Base-by-base conservation (phyloP, 2,113 vertebrate genomes). In the Ophthalmolycus amberensis region DNA sequence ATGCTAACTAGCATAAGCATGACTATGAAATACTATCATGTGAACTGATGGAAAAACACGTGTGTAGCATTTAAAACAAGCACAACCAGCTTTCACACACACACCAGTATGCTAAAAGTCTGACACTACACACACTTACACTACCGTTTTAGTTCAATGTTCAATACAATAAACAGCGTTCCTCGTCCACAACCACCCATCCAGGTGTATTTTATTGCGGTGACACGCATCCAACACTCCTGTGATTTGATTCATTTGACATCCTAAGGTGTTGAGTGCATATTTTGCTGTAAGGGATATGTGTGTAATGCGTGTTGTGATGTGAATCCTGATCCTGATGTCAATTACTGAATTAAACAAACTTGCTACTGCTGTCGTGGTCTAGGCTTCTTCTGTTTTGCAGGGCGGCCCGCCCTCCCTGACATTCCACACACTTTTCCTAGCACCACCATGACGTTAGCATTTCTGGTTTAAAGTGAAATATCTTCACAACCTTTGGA, bases 311-410 rank as follows among this genome's bases (percentile, higher is more conserved):
- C 86, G 82, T 91, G 84, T 88, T 83, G 66, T 93, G 85, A 83
- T 82, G 72, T 91, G 82, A 90, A 79, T 79, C 75, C 75, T 80
- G 69, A 82, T 69, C 73, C 68, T 86, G 64, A 81, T 63, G 32
- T 46, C n/a, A 71, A 63, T 80, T 80, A 48, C 75, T 80, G 63
- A 83, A 94, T 89, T 88, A 92, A 94, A 93, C 59, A 59, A 70
- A 85, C 69, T 79, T 91, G 83, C 76, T 84, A 79, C 74, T 91
- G 67, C 60, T 25, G 60, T 16, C 0, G 0, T 32, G 20, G 25
- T 63, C 34, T 75, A 27, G 4, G 0, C 4, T 40, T 71, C 10
- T n/a, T 72, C 0, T 67, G 12, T 27, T n/a, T 9, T 56, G 38
- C 25, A 10, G 11, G 5, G 22, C 38, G 0, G 1, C 20, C 3